A percentile compares a stretch with the other conserved stretches of the same genome.
Evolutionary conservation across 2,888 invertebrate genomes (phyloP).

Genomic region (Tridacna crocea): DNA sequence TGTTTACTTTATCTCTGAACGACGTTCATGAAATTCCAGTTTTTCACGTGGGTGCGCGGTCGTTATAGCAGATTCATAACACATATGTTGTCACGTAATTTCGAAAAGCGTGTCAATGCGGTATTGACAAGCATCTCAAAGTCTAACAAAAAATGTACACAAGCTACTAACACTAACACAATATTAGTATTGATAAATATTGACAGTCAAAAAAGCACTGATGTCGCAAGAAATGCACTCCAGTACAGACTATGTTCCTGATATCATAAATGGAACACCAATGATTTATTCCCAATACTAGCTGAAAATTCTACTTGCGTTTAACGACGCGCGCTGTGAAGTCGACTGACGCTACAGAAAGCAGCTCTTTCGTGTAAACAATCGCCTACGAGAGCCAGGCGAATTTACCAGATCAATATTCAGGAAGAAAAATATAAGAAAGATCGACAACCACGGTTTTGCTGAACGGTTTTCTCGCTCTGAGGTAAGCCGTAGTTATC

Average conservation of each 20-base stretch:
- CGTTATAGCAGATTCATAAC: not conserved
- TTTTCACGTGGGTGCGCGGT: conserved; percentile 13
- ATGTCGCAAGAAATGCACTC: not conserved
- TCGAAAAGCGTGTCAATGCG: not conserved
- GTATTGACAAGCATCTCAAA: not conserved
- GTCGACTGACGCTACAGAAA: not conserved
- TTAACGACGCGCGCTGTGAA: not conserved
- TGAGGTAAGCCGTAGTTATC: not conserved
- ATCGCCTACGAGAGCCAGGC: not conserved
- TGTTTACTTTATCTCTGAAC: not conserved
- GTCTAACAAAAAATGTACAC: conserved; percentile 1
- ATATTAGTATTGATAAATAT: no score
- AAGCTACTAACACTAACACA: not conserved
- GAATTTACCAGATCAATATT: conserved; percentile 8
- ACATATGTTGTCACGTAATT: conserved; percentile 21
- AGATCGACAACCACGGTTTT: conserved; percentile 7
- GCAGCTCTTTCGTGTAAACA: not conserved
- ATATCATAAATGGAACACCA: not conserved
- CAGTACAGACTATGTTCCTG: not conserved
- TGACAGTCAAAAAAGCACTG: no score
- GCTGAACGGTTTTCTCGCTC: no score
- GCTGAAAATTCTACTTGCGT: not conserved
- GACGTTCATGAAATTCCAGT: not conserved
- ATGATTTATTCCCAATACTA: conserved; percentile 20
- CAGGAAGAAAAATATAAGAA: not conserved